These are phyloP conservation scores for Meghimatium bilineatum DNA, from an alignment of 2,888 invertebrate species.

Conservation along the genomic window DNA sequence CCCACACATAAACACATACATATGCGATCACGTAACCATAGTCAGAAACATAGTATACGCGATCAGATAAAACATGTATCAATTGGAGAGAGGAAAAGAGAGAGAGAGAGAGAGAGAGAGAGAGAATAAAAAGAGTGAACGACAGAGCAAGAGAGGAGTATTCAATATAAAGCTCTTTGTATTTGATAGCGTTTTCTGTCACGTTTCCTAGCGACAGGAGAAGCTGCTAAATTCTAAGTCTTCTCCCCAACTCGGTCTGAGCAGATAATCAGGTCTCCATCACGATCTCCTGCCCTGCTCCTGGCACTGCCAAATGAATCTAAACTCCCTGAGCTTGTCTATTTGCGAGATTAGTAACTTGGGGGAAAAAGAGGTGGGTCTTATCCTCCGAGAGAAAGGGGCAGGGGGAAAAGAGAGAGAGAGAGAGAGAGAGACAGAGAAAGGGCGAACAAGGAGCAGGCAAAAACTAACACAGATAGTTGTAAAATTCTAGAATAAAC, in stretches of 20 bases:
- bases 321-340: neutral
- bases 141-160: neutral
- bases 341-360: neutral
- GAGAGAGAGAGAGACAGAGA: too few species aligned
- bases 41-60: too few species aligned
- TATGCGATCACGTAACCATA: neutral
- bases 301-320: neutral
- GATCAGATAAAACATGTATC: neutral
- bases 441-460: too few species aligned
- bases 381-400: neutral
- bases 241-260: neutral
- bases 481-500: neutral
- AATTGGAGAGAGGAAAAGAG: neutral
- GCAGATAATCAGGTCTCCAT: constrained; percentile 1
- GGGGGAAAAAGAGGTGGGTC: too few species aligned
- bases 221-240: neutral
- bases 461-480: neutral
- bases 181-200: neutral
- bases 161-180: neutral
- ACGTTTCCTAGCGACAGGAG: constrained; percentile 2
- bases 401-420: neutral
- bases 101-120: neutral
- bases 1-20: neutral
- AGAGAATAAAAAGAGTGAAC: neutral
- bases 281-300: neutral